These are phyloP conservation scores for Drosophila hawaiiensis DNA, from an alignment of 2,888 invertebrate species.

Conservation along the genomic window DNA sequence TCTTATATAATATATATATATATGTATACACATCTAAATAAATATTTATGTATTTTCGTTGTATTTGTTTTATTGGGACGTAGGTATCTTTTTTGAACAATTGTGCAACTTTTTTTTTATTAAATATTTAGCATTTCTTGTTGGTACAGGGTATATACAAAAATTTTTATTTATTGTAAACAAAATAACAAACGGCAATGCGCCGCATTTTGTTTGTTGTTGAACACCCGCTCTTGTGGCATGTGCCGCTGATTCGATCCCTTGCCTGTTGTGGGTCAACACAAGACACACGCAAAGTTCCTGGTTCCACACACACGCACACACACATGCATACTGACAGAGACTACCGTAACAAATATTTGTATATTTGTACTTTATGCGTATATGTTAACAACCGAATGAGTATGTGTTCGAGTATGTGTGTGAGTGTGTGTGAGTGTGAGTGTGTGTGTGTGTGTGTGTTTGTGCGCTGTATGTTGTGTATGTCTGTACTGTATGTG, in stretches of 20 bases:
- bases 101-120: not conserved
- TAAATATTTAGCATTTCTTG: not conserved
- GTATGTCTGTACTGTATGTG: slow-evolving; percentile 44
- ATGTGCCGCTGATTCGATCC: slow-evolving; percentile 60
- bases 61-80: not conserved
- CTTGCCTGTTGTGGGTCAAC: slow-evolving; percentile 42
- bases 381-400: not conserved
- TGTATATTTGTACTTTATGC: slow-evolving; percentile 26
- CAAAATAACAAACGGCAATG: slow-evolving; percentile 40
- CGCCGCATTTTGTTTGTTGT: slow-evolving; percentile 67
- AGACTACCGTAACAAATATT: slow-evolving; percentile 61
- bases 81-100: not conserved
- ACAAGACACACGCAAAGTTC: slow-evolving; percentile 37
- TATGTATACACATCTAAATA: not conserved
- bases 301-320: slow-evolving; percentile 6
- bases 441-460: slow-evolving; percentile 9
- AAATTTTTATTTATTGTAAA: slow-evolving; percentile 47
- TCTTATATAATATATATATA: not conserved
- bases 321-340: not conserved
- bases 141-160: slow-evolving; percentile 4
- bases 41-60: not conserved
- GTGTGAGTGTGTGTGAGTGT: not conserved
- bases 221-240: slow-evolving; percentile 62
- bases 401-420: slow-evolving; percentile 12
- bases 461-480: slow-evolving; percentile 52